Evolutionary conservation across 1,140 invertebrate genomes (phyloP).

Genomic region (Elysia chlorotica): DNA sequence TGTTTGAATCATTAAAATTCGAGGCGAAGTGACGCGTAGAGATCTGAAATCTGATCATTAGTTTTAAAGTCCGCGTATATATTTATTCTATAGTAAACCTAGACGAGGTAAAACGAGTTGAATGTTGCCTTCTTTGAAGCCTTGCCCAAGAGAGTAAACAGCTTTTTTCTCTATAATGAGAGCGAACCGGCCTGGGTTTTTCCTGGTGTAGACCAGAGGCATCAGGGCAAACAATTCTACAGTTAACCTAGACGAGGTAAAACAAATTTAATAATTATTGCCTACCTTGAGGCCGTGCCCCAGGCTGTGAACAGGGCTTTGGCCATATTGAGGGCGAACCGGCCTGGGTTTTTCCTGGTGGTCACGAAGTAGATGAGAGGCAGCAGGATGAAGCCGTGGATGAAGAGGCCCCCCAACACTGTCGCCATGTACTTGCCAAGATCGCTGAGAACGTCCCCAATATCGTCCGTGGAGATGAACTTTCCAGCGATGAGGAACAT

Average conservation of each 20-base stretch:
- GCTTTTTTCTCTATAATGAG: conserved; percentile 48
- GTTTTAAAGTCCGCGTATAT: too few relatives aligned
- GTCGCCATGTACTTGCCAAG: conserved; percentile 56
- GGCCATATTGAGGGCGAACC: conserved; percentile 44
- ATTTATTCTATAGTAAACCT: too few relatives aligned
- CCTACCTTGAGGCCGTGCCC: conserved; percentile 60
- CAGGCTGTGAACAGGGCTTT: conserved; percentile 58
- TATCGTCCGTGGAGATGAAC: conserved; percentile 82
- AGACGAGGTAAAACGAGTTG: too few relatives aligned
- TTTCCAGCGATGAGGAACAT: conserved; percentile 88
- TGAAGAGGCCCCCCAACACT: conserved; percentile 50
- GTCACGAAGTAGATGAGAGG: conserved; percentile 54
- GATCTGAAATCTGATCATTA: too few relatives aligned
- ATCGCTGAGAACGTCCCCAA: conserved; percentile 37
- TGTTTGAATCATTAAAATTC: too few relatives aligned
- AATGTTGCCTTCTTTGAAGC: too few relatives aligned
- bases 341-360: conserved; percentile 54
- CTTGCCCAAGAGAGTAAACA: conserved; percentile 58
- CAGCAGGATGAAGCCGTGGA: conserved; percentile 57
- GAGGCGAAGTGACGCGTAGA: too few relatives aligned
- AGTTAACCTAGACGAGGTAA: too few relatives aligned
- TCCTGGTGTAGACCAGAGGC: conserved; percentile 49
- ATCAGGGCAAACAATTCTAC: too few relatives aligned
- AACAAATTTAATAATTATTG: background rate
- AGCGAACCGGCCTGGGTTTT: conserved; percentile 53